Percentiles rank a stretch among this genome's conserved stretches.
phyloP scores from a whole-genome alignment of 1,140 invertebrate species.

The Drosophila serrata region DNA sequence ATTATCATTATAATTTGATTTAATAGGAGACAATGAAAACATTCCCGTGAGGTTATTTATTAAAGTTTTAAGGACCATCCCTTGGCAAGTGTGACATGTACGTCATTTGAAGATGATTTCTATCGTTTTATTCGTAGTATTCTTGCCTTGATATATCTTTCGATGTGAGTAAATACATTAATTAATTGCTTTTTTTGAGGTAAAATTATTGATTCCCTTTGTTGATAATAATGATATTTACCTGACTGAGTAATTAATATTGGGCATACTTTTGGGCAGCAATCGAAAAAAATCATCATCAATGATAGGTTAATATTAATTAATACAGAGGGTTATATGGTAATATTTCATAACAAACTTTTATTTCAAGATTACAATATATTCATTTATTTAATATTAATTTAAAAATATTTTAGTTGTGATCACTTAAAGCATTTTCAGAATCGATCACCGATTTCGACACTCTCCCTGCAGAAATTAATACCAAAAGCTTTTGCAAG shows the following conservation, averaged over 20 bases:
- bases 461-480: background rate
- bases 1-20: background rate
- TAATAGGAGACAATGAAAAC: background rate
- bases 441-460: constrained; percentile 6
- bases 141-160: background rate
- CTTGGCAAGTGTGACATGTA: background rate
- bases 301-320: background rate
- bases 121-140: background rate
- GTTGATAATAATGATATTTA: background rate
- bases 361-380: background rate
- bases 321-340: background rate
- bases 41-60: too few relatives aligned
- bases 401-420: background rate
- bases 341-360: background rate
- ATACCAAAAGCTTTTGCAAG: constrained; percentile 10
- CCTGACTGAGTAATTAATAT: background rate
- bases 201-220: background rate
- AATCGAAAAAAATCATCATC: background rate
- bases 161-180: background rate
- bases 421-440: constrained; percentile 15
- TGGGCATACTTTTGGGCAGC: constrained; percentile 47
- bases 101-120: too few relatives aligned
- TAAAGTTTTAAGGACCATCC: background rate
- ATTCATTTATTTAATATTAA: background rate
- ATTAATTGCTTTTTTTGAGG: background rate